Evolutionary conservation across 2,797 vertebrate species (phyloP).

Genomic region (Rousettus madagascariensis): DNA sequence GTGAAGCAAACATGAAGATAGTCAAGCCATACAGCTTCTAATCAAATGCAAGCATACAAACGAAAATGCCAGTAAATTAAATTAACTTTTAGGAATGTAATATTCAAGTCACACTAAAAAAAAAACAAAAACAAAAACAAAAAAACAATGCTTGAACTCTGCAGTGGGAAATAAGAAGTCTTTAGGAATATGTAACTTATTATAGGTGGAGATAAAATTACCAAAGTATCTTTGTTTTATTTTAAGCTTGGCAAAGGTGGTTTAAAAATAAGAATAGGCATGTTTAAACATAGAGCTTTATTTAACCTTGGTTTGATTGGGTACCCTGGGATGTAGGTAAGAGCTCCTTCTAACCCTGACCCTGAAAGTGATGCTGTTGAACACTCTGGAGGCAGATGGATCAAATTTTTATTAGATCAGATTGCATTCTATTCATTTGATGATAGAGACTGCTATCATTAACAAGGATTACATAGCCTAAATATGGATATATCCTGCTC

Average conservation of each 20-base stretch:
- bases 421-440: neutral
- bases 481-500: neutral
- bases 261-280: neutral
- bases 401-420: neutral
- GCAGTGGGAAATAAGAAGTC: neutral
- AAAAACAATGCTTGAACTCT: neutral
- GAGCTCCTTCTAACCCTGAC: neutral
- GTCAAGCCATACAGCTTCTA: neutral
- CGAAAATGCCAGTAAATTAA: neutral
- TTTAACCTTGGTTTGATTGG: neutral
- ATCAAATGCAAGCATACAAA: neutral
- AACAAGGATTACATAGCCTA: neutral
- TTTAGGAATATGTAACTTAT: neutral
- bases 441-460: constrained; percentile 26
- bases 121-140: neutral
- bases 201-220: neutral
- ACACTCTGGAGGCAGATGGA: neutral
- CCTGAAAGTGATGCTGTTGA: constrained; percentile 7
- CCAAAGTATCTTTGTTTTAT: neutral
- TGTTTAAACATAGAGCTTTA: neutral
- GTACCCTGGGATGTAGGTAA: neutral
- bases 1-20: neutral
- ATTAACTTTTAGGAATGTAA: neutral
- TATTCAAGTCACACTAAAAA: neutral
- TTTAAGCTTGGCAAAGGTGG: neutral